Evolutionary conservation across 2,888 invertebrate species (phyloP).

Genomic region (Agrochola litura): DNA sequence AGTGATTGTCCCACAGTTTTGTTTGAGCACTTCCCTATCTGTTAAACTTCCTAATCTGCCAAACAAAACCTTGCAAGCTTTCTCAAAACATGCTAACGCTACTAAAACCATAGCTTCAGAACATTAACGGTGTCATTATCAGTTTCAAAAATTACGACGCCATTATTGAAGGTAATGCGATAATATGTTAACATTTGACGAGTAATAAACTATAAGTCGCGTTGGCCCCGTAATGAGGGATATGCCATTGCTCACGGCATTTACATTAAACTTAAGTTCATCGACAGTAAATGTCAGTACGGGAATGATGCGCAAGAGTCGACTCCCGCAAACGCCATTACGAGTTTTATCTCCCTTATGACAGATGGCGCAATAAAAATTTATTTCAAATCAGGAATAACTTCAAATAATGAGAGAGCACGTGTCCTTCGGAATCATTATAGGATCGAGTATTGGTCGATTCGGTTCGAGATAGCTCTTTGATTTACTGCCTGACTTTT

Average conservation of each 20-base stretch:
- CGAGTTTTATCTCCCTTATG: slow-evolving; percentile 86
- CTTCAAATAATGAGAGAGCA: slow-evolving; percentile 87
- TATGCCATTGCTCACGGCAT: slow-evolving; percentile 77
- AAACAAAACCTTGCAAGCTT: slow-evolving; percentile 30
- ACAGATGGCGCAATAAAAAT: slow-evolving; percentile 89
- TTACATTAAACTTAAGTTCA: slow-evolving; percentile 83
- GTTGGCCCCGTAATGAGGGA: slow-evolving; percentile 82
- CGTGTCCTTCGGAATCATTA: slow-evolving; percentile 85
- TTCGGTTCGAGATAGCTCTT: slow-evolving; percentile 80
- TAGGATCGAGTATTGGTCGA: slow-evolving; percentile 78
- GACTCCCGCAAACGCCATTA: slow-evolving; percentile 84
- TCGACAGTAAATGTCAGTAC: slow-evolving; percentile 86
- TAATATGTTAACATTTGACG: slow-evolving; percentile 80
- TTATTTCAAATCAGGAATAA: slow-evolving; percentile 87
- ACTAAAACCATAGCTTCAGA: slow-evolving; percentile 43
- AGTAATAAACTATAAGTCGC: slow-evolving; percentile 79
- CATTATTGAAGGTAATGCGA: slow-evolving; percentile 68
- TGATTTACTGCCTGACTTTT: slow-evolving; percentile 89
- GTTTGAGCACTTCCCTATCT: neutral
- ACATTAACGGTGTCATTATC: slow-evolving; percentile 55
- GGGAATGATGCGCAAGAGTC: slow-evolving; percentile 78
- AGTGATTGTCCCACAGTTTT: neutral
- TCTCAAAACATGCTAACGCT: slow-evolving; percentile 34
- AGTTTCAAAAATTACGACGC: slow-evolving; percentile 68
- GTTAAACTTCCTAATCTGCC: slow-evolving; percentile 50